These are phyloP conservation scores for Lissonota sp. DNA, from an alignment of 2,888 invertebrate genomes.

Conservation along the genomic window DNA sequence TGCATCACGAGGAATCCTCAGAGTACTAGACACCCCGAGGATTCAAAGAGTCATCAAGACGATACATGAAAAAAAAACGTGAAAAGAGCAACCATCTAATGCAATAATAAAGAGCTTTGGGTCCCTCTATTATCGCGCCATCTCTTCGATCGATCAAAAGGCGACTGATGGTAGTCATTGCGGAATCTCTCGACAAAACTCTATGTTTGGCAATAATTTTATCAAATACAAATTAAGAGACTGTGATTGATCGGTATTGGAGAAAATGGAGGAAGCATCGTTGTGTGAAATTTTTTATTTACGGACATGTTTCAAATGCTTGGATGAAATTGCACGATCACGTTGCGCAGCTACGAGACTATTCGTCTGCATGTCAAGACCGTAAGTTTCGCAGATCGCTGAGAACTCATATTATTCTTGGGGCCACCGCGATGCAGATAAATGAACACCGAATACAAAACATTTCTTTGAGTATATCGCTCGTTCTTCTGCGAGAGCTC, in stretches of 20 bases:
- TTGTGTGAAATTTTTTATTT: conserved; percentile 40
- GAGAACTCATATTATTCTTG: conserved; percentile 18
- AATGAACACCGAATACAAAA: conserved; percentile 63
- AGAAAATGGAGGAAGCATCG: conserved; percentile 26
- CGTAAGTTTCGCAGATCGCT: conserved; percentile 28
- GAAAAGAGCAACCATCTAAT: conserved; percentile 20
- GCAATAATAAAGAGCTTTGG: conserved; percentile 37
- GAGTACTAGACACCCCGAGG: conserved; percentile 1
- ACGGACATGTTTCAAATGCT: conserved; percentile 7
- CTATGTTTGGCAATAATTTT: conserved; percentile 17
- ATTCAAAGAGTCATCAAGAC: conserved; percentile 15
- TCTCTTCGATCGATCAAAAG: conserved; percentile 34
- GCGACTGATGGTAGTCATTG: conserved; percentile 38
- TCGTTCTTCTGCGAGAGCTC: conserved; percentile 25
- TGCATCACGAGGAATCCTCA: conserved; percentile 28
- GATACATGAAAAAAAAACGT: not conserved
- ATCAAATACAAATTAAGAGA: not conserved
- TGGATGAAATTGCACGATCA: conserved; percentile 20
- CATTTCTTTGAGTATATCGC: conserved; percentile 46
- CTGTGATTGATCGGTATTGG: conserved; percentile 15
- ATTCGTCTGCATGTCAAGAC: not conserved
- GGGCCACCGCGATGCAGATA: conserved; percentile 55
- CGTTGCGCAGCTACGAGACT: conserved; percentile 37
- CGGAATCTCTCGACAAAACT: conserved; percentile 45
- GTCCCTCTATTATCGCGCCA: conserved; percentile 32